Percentiles rank a stretch among this genome's conserved stretches.
These are phyloP conservation scores for Episyrphus balteatus DNA, from an alignment of 1,140 invertebrate genomes.

Conservation along the genomic window DNA sequence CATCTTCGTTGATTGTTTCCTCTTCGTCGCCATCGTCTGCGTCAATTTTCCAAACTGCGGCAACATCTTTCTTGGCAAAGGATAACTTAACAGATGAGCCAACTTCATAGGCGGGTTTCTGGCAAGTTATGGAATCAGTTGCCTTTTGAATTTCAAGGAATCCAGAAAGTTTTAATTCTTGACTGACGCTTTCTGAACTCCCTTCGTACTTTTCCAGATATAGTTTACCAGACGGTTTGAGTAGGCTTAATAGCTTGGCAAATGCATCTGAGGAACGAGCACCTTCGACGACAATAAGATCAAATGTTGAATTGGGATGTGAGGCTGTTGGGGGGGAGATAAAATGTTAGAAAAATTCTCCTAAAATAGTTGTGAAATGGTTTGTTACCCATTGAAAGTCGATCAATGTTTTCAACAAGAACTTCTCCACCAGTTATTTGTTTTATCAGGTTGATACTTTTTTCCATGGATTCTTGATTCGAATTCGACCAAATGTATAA, in stretches of 20 bases:
- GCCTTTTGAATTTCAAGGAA: conserved; percentile 44
- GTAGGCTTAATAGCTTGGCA: conserved; percentile 42
- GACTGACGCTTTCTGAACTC: conserved; percentile 30
- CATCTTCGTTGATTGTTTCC: conserved; percentile 78
- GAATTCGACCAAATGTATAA: conserved; percentile 29
- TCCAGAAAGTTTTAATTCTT: conserved; percentile 50
- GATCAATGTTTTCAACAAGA: conserved; percentile 30
- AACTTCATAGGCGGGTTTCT: conserved; percentile 57
- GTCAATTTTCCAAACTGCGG: conserved; percentile 41
- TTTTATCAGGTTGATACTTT: conserved; percentile 19
- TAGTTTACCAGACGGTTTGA: conserved; percentile 48
- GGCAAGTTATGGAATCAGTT: conserved; percentile 38
- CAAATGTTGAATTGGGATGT: conserved; percentile 42
- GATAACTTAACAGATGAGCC: conserved; percentile 43
- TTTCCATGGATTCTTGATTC: conserved; percentile 14
- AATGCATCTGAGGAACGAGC: conserved; percentile 40
- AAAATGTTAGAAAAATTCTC: conserved; percentile 7
- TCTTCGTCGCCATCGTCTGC: conserved; percentile 55
- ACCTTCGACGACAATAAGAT: conserved; percentile 46
- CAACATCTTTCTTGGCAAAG: conserved; percentile 26
- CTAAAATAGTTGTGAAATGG: not conserved
- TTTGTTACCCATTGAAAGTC: conserved; percentile 25
- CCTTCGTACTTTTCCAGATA: conserved; percentile 36
- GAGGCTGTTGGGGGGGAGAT: conserved; percentile 35
- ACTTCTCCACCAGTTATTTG: conserved; percentile 24